Evolutionary conservation across 2,888 invertebrate genomes (phyloP).

Genomic region (Mythimna albipuncta): DNA sequence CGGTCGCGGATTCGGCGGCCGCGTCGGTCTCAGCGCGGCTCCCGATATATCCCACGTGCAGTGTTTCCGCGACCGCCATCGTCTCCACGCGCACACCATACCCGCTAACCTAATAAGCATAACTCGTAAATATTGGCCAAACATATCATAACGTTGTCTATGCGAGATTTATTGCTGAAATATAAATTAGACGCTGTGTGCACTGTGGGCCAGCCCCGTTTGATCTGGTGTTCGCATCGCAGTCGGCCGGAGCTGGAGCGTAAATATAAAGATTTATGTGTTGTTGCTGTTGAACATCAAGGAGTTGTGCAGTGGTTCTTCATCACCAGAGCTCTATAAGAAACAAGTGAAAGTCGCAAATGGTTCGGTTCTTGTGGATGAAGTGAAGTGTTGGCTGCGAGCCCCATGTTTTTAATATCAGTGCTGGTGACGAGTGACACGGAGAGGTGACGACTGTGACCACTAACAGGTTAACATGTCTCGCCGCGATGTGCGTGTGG

Average conservation of each 20-base stretch:
- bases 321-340: neutral
- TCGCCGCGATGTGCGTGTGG: constrained; percentile 75
- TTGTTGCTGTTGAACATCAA: neutral
- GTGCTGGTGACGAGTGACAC: constrained; percentile 9
- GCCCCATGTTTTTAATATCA: neutral
- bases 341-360: constrained; percentile 11
- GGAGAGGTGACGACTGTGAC: constrained; percentile 7
- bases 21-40: constrained; percentile 37
- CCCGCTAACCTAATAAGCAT: constrained; percentile 5
- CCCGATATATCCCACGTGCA: constrained; percentile 69
- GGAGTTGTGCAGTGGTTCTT: neutral
- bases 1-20: constrained; percentile 65
- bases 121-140: constrained; percentile 29
- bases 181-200: constrained; percentile 33
- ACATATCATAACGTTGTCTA: constrained; percentile 40
- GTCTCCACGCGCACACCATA: constrained; percentile 41
- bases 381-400: constrained; percentile 9
- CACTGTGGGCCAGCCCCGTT: constrained; percentile 27
- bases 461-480: constrained; percentile 73
- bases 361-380: neutral
- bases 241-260: constrained; percentile 16
- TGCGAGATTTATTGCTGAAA: constrained; percentile 43
- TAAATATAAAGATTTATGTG: constrained; percentile 43
- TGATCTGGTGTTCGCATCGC: constrained; percentile 37
- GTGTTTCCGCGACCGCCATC: constrained; percentile 41